Conservation (phyloP, 2,113 vertebrate species). For the Zosterops hypoxanthus region DNA sequence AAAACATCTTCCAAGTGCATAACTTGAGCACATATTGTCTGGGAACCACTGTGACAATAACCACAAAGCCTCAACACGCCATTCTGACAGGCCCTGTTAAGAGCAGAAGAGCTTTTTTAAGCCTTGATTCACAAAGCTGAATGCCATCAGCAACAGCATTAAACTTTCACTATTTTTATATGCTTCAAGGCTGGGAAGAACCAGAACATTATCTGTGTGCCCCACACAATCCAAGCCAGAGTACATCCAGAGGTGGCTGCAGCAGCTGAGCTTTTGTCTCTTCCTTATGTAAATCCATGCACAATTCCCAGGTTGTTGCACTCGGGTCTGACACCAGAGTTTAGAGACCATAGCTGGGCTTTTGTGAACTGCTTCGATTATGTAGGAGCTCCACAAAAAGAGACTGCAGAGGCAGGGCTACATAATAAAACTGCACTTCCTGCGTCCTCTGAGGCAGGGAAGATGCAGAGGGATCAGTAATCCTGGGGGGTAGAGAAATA, state of each 20-base stretch:
- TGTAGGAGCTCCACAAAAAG: background rate
- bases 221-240: background rate
- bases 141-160: background rate
- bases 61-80: background rate
- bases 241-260: background rate
- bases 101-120: conserved; percentile 28
- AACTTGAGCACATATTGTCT: conserved; percentile 11
- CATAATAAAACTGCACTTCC: background rate
- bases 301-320: background rate
- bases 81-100: background rate
- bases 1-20: background rate
- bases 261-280: background rate
- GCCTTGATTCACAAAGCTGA: background rate
- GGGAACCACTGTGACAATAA: background rate
- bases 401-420: background rate
- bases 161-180: background rate
- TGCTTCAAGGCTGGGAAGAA: conserved; percentile 2
- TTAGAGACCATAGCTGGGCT: background rate
- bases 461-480: background rate
- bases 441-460: background rate
- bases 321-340: background rate
- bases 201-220: background rate
- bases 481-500: background rate
- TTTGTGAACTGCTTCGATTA: background rate
- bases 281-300: background rate